phyloP scores from a whole-genome alignment of 2,797 vertebrate genomes.

The Halcyon badia region DNA sequence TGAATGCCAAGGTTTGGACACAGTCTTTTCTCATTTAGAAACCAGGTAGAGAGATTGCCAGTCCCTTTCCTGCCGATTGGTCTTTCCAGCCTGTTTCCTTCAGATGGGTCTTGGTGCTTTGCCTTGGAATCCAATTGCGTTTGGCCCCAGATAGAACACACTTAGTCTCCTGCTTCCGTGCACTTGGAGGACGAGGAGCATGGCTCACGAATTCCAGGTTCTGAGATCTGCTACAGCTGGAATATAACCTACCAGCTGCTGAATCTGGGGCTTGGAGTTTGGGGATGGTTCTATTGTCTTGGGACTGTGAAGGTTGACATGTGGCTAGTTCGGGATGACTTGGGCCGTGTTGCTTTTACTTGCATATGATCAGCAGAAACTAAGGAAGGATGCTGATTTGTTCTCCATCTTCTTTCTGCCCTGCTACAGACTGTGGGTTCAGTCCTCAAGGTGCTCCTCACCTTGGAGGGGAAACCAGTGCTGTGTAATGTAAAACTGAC shows the following conservation, averaged over 20 bases:
- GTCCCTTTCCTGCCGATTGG: not conserved
- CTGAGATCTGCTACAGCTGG: not conserved
- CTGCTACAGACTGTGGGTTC: not conserved
- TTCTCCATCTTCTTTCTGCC: not conserved
- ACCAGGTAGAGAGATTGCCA: not conserved
- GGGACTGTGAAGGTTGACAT: not conserved
- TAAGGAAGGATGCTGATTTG: not conserved
- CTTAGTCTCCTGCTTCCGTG: not conserved
- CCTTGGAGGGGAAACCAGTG: not conserved
- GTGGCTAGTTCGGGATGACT: not conserved
- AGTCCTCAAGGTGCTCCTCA: not conserved
- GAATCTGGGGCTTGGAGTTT: not conserved
- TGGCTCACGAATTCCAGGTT: not conserved
- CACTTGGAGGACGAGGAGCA: not conserved
- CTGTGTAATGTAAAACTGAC: not conserved
- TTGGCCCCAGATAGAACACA: not conserved
- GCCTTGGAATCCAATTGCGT: not conserved
- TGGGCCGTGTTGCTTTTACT: not conserved
- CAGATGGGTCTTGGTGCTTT: not conserved
- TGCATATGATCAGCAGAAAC: not conserved
- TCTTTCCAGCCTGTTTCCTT: not conserved
- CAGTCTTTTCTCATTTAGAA: not conserved
- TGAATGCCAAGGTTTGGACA: not conserved
- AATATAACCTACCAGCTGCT: not conserved
- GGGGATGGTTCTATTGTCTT: not conserved